Percentiles rank a stretch among this genome's conserved stretches.
Evolutionary conservation across 2,113 vertebrate species (phyloP).

Genomic region (Sturnus vulgaris): DNA sequence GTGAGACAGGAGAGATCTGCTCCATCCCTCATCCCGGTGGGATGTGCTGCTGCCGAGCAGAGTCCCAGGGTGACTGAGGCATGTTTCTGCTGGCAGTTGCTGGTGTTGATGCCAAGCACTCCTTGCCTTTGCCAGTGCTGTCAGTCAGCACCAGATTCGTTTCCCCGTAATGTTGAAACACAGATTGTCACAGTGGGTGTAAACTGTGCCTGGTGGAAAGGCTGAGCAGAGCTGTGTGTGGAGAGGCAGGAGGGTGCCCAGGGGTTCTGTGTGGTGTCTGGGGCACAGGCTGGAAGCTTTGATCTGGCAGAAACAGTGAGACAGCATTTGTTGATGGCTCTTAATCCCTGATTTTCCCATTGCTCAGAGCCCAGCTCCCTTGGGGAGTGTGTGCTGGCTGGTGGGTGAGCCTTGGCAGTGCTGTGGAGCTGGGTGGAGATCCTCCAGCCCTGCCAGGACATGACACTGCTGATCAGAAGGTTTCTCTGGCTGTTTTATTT

Average conservation of each 20-base stretch:
- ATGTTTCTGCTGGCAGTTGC: fast-evolving
- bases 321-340: background rate
- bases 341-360: background rate
- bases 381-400: fast-evolving
- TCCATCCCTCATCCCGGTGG: fast-evolving
- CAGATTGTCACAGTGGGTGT: background rate
- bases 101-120: background rate
- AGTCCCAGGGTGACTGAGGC: background rate
- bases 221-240: background rate
- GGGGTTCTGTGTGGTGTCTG: background rate
- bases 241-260: background rate
- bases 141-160: background rate
- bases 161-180: background rate
- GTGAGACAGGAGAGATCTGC: background rate
- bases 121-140: background rate
- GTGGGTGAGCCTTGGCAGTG: background rate
- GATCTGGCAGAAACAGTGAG: background rate
- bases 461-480: background rate
- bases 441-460: background rate
- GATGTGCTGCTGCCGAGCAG: background rate
- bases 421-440: background rate
- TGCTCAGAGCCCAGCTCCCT: background rate
- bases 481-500: background rate
- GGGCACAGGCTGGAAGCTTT: background rate
- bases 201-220: background rate